phyloP scores from a whole-genome alignment of 2,888 invertebrate species.

The Eupithecia subfuscata region DNA sequence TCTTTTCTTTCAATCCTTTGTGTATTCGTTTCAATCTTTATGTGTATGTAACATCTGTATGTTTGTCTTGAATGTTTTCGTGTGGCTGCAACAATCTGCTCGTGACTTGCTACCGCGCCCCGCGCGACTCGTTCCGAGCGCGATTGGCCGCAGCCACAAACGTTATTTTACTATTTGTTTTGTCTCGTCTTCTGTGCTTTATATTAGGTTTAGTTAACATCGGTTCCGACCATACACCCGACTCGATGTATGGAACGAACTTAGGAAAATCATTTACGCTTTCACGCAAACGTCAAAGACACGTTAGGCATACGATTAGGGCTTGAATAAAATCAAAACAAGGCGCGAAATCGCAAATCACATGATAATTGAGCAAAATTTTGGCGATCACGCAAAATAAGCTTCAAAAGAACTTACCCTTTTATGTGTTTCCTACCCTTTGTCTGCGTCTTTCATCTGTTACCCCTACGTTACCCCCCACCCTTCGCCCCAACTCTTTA shows the following conservation, averaged over 20 bases:
- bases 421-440: constrained; percentile 87
- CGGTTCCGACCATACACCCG: constrained; percentile 71
- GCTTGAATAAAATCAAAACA: constrained; percentile 73
- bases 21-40: constrained; percentile 84
- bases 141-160: constrained; percentile 78
- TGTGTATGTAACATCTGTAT: constrained; percentile 85
- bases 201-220: constrained; percentile 68
- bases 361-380: constrained; percentile 77
- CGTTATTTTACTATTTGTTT: constrained; percentile 80
- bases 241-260: constrained; percentile 77
- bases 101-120: not conserved
- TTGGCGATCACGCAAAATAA: constrained; percentile 83
- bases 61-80: constrained; percentile 82
- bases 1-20: constrained; percentile 82
- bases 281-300: constrained; percentile 82
- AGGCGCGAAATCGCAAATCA: constrained; percentile 75
- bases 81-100: constrained; percentile 76
- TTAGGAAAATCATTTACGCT: constrained; percentile 85
- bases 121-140: constrained; percentile 12
- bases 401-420: constrained; percentile 84
- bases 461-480: constrained; percentile 78
- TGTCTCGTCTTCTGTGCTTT: constrained; percentile 84
- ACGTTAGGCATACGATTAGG: constrained; percentile 72
- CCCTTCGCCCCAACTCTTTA: constrained; percentile 82
- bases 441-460: constrained; percentile 93